Evolutionary conservation across 2,113 vertebrate species (phyloP).

Genomic region (Oceanodroma tethys): DNA sequence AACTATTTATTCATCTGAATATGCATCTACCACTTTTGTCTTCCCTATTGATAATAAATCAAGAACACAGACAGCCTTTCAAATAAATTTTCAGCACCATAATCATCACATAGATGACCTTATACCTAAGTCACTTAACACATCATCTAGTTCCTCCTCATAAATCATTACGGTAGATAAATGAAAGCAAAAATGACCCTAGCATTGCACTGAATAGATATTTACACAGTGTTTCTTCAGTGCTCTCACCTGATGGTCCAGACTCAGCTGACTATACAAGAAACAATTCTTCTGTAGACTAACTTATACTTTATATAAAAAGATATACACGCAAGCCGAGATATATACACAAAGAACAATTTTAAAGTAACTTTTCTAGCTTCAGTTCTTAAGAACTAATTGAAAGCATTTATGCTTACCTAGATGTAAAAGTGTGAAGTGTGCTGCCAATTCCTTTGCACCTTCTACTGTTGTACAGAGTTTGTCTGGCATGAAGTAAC

Average conservation of each 20-base stretch:
- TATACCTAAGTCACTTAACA: neutral
- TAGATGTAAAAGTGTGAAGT: slow-evolving; percentile 84
- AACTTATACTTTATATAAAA: neutral
- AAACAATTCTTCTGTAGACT: neutral
- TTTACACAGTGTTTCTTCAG: neutral
- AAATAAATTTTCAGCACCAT: neutral
- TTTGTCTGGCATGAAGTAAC: slow-evolving; percentile 87
- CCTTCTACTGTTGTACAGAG: slow-evolving; percentile 87
- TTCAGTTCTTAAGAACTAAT: neutral
- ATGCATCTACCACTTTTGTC: neutral
- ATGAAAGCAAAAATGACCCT: neutral
- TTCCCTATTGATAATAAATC: neutral
- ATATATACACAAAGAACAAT: neutral
- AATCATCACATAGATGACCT: neutral
- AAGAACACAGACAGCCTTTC: neutral
- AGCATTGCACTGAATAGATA: neutral
- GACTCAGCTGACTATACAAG: neutral
- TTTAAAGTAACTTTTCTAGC: neutral
- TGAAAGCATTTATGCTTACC: slow-evolving; percentile 72
- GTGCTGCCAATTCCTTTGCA: slow-evolving; percentile 91
- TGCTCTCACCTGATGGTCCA: neutral
- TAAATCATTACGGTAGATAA: neutral
- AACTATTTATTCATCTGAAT: neutral
- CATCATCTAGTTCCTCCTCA: neutral
- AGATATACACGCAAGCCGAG: neutral